Percentiles rank a stretch among this genome's conserved stretches.
Conservation (phyloP, 2,797 vertebrate genomes). For the Brotula barbata region DNA sequence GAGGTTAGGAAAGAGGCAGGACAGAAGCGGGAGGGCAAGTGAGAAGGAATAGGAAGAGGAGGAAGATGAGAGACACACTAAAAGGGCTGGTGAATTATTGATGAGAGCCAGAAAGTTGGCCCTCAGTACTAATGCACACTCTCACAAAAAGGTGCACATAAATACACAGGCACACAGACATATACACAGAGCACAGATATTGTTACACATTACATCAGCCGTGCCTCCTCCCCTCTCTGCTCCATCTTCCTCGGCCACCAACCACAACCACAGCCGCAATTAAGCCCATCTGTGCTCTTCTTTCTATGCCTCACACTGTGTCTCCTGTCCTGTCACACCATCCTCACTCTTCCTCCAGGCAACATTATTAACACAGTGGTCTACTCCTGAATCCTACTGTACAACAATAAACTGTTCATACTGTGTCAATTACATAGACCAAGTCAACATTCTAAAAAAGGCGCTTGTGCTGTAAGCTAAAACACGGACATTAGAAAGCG, state of each 20-base stretch:
- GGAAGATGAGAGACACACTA: conserved; percentile 70
- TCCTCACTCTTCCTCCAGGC: conserved; percentile 4
- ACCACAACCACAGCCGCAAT: conserved; percentile 54
- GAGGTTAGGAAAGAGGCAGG: conserved; percentile 46
- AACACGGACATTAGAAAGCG: conserved; percentile 15
- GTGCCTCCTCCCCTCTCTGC: conserved; percentile 28
- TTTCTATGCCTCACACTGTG: conserved; percentile 28
- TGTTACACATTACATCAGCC: conserved; percentile 86
- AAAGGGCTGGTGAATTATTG: conserved; percentile 89
- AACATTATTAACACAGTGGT: background rate
- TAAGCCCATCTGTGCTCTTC: conserved; percentile 42
- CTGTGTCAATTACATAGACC: conserved; percentile 3
- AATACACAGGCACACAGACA: conserved; percentile 69
- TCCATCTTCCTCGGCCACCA: conserved; percentile 40
- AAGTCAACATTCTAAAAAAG: conserved; percentile 5
- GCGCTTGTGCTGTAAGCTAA: background rate
- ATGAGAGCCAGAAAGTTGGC: conserved; percentile 83
- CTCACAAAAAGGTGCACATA: conserved; percentile 58
- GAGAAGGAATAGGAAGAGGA: conserved; percentile 53
- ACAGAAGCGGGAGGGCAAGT: conserved; percentile 51
- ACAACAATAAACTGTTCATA: conserved; percentile 10
- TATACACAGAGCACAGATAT: conserved; percentile 75
- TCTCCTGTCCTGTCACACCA: conserved; percentile 31
- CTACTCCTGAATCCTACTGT: conserved; percentile 10
- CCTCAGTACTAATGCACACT: conserved; percentile 73